Evolutionary conservation across 2,113 vertebrate species (phyloP).

Genomic region (Tauraco erythrolophus): DNA sequence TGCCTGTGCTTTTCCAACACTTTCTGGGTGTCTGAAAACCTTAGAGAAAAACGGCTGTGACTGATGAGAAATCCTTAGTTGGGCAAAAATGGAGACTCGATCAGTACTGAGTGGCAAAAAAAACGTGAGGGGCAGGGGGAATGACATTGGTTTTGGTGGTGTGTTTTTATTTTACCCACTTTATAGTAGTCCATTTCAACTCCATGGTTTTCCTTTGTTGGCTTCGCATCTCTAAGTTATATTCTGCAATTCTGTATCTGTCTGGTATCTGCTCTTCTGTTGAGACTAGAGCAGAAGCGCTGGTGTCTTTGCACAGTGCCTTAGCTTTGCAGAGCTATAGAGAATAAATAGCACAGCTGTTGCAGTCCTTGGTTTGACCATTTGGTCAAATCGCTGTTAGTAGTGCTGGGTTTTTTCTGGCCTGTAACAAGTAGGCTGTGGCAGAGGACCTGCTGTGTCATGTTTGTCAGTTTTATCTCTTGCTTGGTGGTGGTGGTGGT

Average conservation of each 20-base stretch:
- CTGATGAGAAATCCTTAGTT: background rate
- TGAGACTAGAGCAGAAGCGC: background rate
- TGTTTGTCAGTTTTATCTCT: background rate
- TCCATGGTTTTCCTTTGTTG: background rate
- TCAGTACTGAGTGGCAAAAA: background rate
- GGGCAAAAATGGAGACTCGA: background rate
- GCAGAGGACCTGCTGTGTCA: background rate
- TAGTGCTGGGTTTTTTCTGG: background rate
- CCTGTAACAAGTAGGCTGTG: background rate
- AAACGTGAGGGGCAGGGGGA: background rate
- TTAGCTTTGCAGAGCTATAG: background rate
- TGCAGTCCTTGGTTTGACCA: background rate
- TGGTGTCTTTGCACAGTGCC: background rate
- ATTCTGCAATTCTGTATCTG: background rate
- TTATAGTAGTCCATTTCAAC: background rate
- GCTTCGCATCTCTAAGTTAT: background rate
- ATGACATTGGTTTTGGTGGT: too few relatives aligned
- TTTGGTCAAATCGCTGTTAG: slow-evolving; percentile 9
- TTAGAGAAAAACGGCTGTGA: background rate
- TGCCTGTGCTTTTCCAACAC: background rate
- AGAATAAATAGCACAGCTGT: background rate
- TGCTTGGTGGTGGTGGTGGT: background rate
- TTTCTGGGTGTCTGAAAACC: background rate
- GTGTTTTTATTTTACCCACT: background rate
- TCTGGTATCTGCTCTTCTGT: background rate